Base-by-base conservation (phyloP, 2,888 invertebrate genomes). In the Abrostola triplasia region DNA sequence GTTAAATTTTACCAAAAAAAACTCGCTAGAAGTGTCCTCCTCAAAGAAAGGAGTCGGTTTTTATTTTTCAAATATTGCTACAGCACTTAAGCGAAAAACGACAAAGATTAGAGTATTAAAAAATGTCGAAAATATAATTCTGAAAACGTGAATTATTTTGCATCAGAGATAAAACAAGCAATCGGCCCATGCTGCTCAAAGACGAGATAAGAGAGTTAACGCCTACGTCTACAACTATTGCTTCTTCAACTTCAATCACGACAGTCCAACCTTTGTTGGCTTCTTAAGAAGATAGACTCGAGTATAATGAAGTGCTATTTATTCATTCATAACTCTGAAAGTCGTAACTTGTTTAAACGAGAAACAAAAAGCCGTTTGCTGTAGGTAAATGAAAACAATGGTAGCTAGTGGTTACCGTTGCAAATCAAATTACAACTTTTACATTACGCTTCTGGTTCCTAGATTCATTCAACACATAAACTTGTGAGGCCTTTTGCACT, bases 401-500 rank as follows among this genome's bases (percentile, higher is more conserved):
- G 83, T 76, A 70, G 81, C 80, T 85, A 86, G 86, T 88, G 86
- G 88, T 87, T 83, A 81, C 75, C 75, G 84, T 86, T 85, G 87
- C 90, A 90, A 91, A 90, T 90, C 88, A 90, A 90, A 90, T 90
- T 88, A 90, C 88, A 90, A 91, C 90, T 91, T 90, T 88, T 87
- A 87, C 90, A 90, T 90, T 89, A 89, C 86, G 82, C 76, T 81
- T 79, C 83, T 84, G 86, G 78, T 70, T 74, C 70, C 87, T 87
- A 87, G 87, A 89, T 89, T 90, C 89, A 89, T 90, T 90, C 87
- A 88, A 87, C 87, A 87, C 86, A 89, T 90, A 88, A 90, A 89
- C 88, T 90, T 89, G 88, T 84, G 86, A 89, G 89, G 89, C 89
- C 88, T 88, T 90, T 90, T 88, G 88, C 90, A 90, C 90, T 91